Evolutionary conservation across 2,888 invertebrate genomes (phyloP).

Genomic region (Magallana nippona): DNA sequence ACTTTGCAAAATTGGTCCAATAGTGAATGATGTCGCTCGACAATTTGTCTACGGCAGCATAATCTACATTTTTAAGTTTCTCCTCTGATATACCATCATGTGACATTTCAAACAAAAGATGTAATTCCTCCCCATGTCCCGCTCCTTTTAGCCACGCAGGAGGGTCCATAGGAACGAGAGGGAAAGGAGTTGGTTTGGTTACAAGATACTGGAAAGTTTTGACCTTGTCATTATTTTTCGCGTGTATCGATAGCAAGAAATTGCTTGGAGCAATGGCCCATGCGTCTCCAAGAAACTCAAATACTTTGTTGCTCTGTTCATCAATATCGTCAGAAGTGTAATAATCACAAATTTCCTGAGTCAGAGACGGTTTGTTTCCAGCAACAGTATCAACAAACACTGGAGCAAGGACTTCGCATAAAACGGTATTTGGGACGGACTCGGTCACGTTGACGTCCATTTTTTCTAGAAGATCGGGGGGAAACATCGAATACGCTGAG

Average conservation of each 20-base stretch:
- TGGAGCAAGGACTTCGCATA: background rate
- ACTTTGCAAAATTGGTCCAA: background rate
- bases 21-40: background rate
- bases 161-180: background rate
- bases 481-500: background rate
- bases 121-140: conserved; percentile 1
- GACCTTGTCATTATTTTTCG: background rate
- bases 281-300: background rate
- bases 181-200: background rate
- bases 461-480: background rate
- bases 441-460: background rate
- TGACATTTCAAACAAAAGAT: conserved; percentile 1
- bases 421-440: background rate
- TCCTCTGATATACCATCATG: background rate
- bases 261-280: background rate
- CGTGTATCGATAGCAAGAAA: background rate
- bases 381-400: background rate
- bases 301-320: background rate
- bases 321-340: background rate
- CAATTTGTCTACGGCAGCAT: background rate
- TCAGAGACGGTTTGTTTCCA: background rate
- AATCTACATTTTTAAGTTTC: background rate
- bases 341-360: conserved; percentile 1
- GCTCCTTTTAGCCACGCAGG: conserved; percentile 1
- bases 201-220: background rate